Conservation (phyloP, 2,888 invertebrate species). For the Xestia sexstrigata region DNA sequence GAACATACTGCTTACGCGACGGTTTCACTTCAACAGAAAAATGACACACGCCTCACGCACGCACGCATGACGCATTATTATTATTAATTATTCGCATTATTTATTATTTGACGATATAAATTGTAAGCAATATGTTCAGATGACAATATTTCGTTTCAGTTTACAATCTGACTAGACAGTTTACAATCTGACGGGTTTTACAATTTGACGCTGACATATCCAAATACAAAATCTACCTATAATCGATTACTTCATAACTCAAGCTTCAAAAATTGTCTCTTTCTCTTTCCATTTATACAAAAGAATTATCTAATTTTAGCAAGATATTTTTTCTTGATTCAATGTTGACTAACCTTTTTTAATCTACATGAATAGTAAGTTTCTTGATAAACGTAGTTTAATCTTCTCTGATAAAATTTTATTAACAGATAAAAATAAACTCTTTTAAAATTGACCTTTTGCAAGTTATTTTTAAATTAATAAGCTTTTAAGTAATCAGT, state of each 20-base stretch:
- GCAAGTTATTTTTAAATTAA: background rate
- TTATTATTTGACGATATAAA: too few relatives aligned
- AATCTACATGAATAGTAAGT: background rate
- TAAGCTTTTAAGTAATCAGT: background rate
- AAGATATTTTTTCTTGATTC: background rate
- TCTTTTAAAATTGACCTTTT: constrained; percentile 22
- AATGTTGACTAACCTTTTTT: background rate
- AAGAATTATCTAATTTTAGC: background rate
- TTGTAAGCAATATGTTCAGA: too few relatives aligned
- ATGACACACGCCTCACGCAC: too few relatives aligned
- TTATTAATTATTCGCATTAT: too few relatives aligned
- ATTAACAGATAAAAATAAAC: constrained; percentile 5
- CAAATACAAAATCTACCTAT: too few relatives aligned
- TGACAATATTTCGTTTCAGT: too few relatives aligned
- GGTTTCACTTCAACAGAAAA: too few relatives aligned
- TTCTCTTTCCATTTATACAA: background rate
- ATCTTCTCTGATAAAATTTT: background rate
- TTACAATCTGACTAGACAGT: too few relatives aligned
- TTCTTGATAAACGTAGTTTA: constrained; percentile 2
- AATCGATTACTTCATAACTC: background rate
- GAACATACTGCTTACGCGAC: too few relatives aligned
- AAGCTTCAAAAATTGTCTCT: background rate
- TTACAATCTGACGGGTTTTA: too few relatives aligned
- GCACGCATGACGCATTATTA: too few relatives aligned
- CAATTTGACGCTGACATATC: too few relatives aligned